These are phyloP conservation scores for Xanthorhoe designata DNA, from an alignment of 2,888 invertebrate genomes.

Conservation along the genomic window DNA sequence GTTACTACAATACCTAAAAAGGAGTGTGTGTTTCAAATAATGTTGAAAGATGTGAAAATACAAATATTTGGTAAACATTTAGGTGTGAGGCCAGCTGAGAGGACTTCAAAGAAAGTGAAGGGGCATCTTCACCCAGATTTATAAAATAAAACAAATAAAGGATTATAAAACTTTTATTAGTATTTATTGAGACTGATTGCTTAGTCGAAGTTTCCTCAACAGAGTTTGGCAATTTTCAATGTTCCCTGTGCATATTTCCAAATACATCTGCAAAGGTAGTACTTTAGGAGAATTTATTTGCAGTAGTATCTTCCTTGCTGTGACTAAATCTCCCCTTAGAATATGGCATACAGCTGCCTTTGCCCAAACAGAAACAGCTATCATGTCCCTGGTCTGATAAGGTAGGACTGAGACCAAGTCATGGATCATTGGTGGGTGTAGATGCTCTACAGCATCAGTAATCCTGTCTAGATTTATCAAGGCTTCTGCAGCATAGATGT, in stretches of 20 bases:
- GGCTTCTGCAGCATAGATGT: slow-evolving; percentile 96
- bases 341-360: slow-evolving; percentile 82
- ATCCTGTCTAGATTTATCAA: slow-evolving; percentile 93
- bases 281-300: slow-evolving; percentile 81
- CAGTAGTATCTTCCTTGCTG: slow-evolving; percentile 77
- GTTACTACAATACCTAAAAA: slow-evolving; percentile 92
- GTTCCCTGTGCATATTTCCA: slow-evolving; percentile 84
- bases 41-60: slow-evolving; percentile 82
- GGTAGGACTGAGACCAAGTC: slow-evolving; percentile 77
- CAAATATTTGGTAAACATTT: slow-evolving; percentile 94
- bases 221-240: slow-evolving; percentile 81
- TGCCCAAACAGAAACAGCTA: slow-evolving; percentile 82
- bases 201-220: slow-evolving; percentile 72
- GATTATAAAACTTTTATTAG: slow-evolving; percentile 26
- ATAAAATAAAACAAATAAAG: slow-evolving; percentile 33
- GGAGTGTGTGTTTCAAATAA: slow-evolving; percentile 89
- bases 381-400: slow-evolving; percentile 76
- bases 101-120: slow-evolving; percentile 93
- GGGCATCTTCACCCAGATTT: slow-evolving; percentile 87
- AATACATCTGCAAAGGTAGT: slow-evolving; percentile 83
- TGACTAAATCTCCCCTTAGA: slow-evolving; percentile 75
- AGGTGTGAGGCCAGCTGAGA: slow-evolving; percentile 90
- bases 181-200: slow-evolving; percentile 59
- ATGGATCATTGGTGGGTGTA: slow-evolving; percentile 91
- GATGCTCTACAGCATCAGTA: slow-evolving; percentile 92